Conservation (phyloP, 2,888 invertebrate genomes). For the Campopleginae sp. region DNA sequence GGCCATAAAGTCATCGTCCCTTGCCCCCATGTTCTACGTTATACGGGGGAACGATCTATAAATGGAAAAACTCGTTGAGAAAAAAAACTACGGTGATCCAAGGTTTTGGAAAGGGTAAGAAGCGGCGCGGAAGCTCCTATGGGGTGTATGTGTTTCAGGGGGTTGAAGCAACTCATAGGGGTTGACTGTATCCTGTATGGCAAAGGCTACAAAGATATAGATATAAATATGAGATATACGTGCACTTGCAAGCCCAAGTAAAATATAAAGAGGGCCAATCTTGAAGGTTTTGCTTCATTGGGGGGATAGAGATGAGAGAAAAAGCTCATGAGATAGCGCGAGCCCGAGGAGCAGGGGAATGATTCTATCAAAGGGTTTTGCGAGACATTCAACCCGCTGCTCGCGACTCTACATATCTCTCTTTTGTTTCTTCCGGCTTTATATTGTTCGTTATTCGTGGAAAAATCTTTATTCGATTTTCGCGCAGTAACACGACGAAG, state of each 20-base stretch:
- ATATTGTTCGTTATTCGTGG: constrained; percentile 23
- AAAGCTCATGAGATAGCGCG: constrained; percentile 62
- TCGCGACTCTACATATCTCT: constrained; percentile 16
- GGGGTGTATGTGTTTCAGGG: constrained; percentile 46
- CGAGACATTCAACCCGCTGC: constrained; percentile 46
- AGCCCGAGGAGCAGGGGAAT: constrained; percentile 51
- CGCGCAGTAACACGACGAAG: constrained; percentile 41
- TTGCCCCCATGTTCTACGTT: background rate
- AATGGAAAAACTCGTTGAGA: constrained; percentile 3
- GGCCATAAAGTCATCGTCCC: background rate
- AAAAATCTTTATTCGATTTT: constrained; percentile 63
- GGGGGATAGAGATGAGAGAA: constrained; percentile 37
- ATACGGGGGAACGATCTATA: constrained; percentile 2
- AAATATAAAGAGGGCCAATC: constrained; percentile 67
- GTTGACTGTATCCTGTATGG: constrained; percentile 42
- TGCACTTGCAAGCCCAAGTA: constrained; percentile 57
- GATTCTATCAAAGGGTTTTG: constrained; percentile 67
- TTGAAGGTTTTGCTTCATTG: constrained; percentile 51
- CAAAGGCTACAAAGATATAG: constrained; percentile 45
- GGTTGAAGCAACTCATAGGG: constrained; percentile 63
- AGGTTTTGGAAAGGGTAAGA: constrained; percentile 8
- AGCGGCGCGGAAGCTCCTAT: constrained; percentile 23
- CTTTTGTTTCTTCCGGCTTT: constrained; percentile 47
- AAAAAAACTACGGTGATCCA: constrained; percentile 25
- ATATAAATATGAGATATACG: constrained; percentile 32